These are phyloP conservation scores for Sebastes steindachneri DNA, from an alignment of 2,797 vertebrate species.

Conservation along the genomic window DNA sequence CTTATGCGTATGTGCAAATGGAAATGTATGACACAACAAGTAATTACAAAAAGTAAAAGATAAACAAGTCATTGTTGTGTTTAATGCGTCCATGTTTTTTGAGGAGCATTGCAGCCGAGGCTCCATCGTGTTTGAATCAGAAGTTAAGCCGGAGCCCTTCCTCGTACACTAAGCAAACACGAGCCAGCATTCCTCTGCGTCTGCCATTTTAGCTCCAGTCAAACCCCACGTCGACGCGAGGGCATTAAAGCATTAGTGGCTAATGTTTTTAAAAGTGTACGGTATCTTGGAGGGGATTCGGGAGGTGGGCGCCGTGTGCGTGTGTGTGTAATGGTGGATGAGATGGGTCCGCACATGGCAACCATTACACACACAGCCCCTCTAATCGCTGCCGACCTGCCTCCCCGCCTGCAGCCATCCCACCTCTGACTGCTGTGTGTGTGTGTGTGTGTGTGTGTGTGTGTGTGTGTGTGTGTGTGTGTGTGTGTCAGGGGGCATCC, in stretches of 20 bases:
- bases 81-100: constrained; percentile 14
- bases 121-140: constrained; percentile 64
- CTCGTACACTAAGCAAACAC: constrained; percentile 73
- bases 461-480: constrained; percentile 44
- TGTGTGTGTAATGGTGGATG: constrained; percentile 83
- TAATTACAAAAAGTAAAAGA: not conserved
- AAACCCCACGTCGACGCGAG: constrained; percentile 73
- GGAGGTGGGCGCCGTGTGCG: constrained; percentile 64
- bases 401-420: constrained; percentile 83
- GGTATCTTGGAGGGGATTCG: constrained; percentile 78
- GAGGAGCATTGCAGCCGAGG: constrained; percentile 21
- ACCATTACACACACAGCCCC: constrained; percentile 85
- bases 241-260: constrained; percentile 86
- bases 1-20: not conserved
- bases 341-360: constrained; percentile 86
- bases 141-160: constrained; percentile 58
- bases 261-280: constrained; percentile 88
- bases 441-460: constrained; percentile 46
- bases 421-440: constrained; percentile 77
- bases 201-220: constrained; percentile 79
- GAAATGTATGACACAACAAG: constrained; percentile 13
- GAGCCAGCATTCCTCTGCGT: constrained; percentile 75
- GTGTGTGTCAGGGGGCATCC: constrained; percentile 77
- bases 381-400: constrained; percentile 86
- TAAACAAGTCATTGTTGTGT: constrained; percentile 1